Evolutionary conservation across 1,140 invertebrate species (phyloP), one percentile per base, ranked within the genome.

Genomic region (Trichogramma pretiosum): DNA sequence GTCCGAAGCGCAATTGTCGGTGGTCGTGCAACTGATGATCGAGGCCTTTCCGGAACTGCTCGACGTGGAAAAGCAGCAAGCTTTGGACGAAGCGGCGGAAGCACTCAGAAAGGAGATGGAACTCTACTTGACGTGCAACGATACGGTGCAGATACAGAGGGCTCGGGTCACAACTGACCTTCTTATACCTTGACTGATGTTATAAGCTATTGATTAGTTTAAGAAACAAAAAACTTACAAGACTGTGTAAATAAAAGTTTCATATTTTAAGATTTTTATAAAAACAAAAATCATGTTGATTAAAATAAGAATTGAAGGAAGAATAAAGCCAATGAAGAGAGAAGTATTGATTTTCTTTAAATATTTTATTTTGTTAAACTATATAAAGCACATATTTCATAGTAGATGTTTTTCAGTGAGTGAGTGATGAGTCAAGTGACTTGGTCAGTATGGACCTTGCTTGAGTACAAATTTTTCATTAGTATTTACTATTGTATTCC

Each of bases 301-400:
- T n/a, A n/a, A 39, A 22, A 38, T 4, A 22, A 33, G 23, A 3
- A 32, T 13, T 21, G 7, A 10, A 32, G 18, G 26, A 19, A 42
- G 19, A 18, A 30, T 0, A 30, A 39, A n/a, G n/a, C 8, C 5
- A 9, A 24, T 37, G 14, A 5, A 19, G 9, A 18, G 11, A 5
- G 21, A 3, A 7, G 4, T 11, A 19, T 16, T 16, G n/a, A 22
- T 36, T 44, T 35, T 24, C 36, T 48, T 48, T 42, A 30, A 61
- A 61, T 61, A 52, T 58, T 63, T 63, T 63, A 62, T 63, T 63
- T 63, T 61, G 56, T 61, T 61, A 61, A 60, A 63, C 58, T 61
- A 60, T 63, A 63, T 62, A 63, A 63, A 63, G 61, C 61, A 61
- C 55, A 61, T 61, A 60, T 62, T n/a, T 60, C 56, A 57, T 60